Base-by-base conservation (phyloP, 2,797 vertebrate genomes). In the Gallinago solitaria region DNA sequence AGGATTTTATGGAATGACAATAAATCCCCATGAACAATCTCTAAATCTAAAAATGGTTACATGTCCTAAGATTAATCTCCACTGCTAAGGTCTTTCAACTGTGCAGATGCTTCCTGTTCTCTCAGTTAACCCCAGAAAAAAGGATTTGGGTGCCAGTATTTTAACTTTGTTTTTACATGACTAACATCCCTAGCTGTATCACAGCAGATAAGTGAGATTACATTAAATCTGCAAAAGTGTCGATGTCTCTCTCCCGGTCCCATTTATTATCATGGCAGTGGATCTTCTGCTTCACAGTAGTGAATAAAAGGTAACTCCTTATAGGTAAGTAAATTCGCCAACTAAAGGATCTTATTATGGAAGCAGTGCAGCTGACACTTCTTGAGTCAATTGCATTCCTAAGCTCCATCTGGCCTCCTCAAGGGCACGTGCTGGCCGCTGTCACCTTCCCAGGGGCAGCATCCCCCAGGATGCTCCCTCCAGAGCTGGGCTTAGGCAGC, bases 21-120 rank as follows among this genome's bases (percentile, higher is more conserved):
- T n/a, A 95, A 90, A 87, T 79, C 14, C n/a, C 35, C 35, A 51
- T 90, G 81, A 90, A 47, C 50, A 35, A 78, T 30, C 41, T 53
- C 30, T 54, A 73, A 75, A 83, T 89, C 83, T 93, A 90, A 94
- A 91, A 70, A 76, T 48, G 23, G 28, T 76, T 87, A 78, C 65
- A 73, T 12, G 14, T 82, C 14, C 47, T 76, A 82, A 73, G 16
- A 94, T 51, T 86, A 91, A 71, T 85, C 61, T 75, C 61, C 30
- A 35, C 35, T 73, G 39, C 27, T 33, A 86, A 43, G 14, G 43
- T 69, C n/a, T 78, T 71, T 81, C 57, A 78, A 25, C 21, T 71
- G 33, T 20, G 10, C 28, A 90, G 61, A 76, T 56, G 74, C 4
- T 86, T 75, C 21, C 14, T 19, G 53, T 90, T 48, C 61, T 78